Base-by-base conservation (phyloP, 2,888 invertebrate species). In the Conistra vaccinii region DNA sequence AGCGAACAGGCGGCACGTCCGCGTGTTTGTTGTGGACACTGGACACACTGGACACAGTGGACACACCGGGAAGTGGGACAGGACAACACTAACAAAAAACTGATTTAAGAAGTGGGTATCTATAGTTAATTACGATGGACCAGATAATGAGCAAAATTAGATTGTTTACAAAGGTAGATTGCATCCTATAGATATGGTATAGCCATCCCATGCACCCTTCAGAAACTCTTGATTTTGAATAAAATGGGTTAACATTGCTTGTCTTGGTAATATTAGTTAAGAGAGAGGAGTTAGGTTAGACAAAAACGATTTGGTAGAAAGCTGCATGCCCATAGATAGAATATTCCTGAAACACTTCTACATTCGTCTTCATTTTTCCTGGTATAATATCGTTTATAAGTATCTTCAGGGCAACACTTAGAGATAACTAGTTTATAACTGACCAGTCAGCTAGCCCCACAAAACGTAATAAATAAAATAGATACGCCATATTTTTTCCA, bases 1-100 rank as follows among this genome's bases (percentile, higher is more conserved):
- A 62, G 53, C 29, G 29, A 17, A 32, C 72, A 39, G 70, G 39
- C 85, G 82, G 82, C 85, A 81, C 82, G 85, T 65, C 0, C 77
- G 29, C 7, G 45, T 45, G 73, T 53, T 65, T 60, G 69, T 65
- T 65, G 71, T 76, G 69, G 42, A 57, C 76, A 69, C 23, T 67
- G 55, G 35, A 51, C 69, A 57, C 76, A 69, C 23, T 67, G 55
- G 35, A 51, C 69, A 53, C 65, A 53, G 53, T 53, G 63, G 60
- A 63, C 57, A 67, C 20, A 69, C 39, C 2, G 39, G 26, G 17
- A 60, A 55, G 55, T 45, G 51, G 71, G 32, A 29, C 77, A 45
- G 48, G 48, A n/a, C 63, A 35, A 55, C 55, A 23, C 29, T 39
- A 26, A 53, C n/a, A 42, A 4, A 53, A 29, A 48, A 48, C 39